Evolutionary conservation across 2,113 vertebrate genomes (phyloP).

Genomic region (Ophthalmolycus amberensis): DNA sequence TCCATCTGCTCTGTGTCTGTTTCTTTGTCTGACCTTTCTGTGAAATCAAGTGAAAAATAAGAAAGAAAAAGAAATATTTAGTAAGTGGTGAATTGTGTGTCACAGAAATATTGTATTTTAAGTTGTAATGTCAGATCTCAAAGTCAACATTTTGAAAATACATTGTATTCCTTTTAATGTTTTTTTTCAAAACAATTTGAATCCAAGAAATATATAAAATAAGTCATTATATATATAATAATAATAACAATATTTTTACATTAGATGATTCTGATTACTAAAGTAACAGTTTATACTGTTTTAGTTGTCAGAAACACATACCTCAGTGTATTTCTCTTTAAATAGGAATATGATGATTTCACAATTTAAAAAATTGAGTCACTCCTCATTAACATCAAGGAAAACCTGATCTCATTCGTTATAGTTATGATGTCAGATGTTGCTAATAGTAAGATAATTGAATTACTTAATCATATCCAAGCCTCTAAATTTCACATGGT

Average conservation of each 20-base stretch:
- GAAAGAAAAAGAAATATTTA: neutral
- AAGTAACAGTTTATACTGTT: neutral
- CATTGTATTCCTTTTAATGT: neutral
- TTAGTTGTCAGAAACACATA: slow-evolving; percentile 6
- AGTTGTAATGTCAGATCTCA: neutral
- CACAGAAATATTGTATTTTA: neutral
- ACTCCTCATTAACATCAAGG: neutral
- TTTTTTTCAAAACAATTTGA: neutral
- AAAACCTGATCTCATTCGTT: slow-evolving; percentile 12
- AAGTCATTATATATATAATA: neutral
- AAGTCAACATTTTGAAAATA: neutral
- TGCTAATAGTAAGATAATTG: neutral
- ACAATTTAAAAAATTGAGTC: neutral
- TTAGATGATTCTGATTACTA: neutral
- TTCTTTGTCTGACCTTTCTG: slow-evolving; percentile 16
- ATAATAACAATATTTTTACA: neutral
- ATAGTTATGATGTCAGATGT: neutral
- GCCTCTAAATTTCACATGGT: neutral
- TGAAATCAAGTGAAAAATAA: slow-evolving; percentile 18
- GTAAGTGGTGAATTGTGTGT: neutral
- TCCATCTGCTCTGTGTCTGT: slow-evolving; percentile 49
- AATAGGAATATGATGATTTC: neutral
- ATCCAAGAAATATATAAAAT: neutral
- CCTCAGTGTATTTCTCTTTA: neutral
- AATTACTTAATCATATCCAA: slow-evolving; percentile 3